Conservation (phyloP, 1,140 invertebrate species). For the Pseudomyrmex flavicornis region DNA sequence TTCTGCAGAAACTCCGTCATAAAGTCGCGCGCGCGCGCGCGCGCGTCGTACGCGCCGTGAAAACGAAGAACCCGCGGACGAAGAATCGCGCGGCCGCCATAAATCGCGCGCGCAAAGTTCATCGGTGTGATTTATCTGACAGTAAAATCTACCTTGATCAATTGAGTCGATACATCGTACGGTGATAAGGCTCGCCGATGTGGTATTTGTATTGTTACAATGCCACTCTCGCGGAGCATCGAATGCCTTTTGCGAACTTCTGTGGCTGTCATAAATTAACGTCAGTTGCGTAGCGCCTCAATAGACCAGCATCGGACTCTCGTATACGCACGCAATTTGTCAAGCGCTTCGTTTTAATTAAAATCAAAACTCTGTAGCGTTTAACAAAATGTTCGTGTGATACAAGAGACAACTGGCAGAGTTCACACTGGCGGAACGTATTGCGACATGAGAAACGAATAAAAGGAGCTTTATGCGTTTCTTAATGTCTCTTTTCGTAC, state of each 20-base stretch:
- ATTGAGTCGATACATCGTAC: conserved; percentile 40
- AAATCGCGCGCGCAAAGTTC: conserved; percentile 36
- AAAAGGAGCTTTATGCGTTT: conserved; percentile 32
- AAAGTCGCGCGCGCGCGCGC: conserved; percentile 45
- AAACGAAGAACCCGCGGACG: conserved; percentile 24
- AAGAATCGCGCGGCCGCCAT: conserved; percentile 27
- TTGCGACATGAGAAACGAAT: background rate
- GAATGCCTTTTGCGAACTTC: conserved; percentile 15
- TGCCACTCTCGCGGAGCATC: conserved; percentile 2
- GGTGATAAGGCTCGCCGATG: conserved; percentile 16
- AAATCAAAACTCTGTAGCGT: background rate
- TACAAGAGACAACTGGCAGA: background rate
- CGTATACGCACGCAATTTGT: background rate
- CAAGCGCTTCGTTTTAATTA: background rate
- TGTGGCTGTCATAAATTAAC: conserved; percentile 26
- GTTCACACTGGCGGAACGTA: conserved; percentile 3
- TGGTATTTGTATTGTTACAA: conserved; percentile 17
- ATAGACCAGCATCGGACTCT: background rate
- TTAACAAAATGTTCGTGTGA: background rate
- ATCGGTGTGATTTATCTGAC: conserved; percentile 43
- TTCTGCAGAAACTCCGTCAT: conserved; percentile 66
- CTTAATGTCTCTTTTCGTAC: conserved; percentile 49
- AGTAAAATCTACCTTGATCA: conserved; percentile 39
- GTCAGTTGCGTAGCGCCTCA: background rate
- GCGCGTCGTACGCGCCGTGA: conserved; percentile 57